Conservation (phyloP, 2,888 invertebrate species). For the Pharmacophagus antenor region DNA sequence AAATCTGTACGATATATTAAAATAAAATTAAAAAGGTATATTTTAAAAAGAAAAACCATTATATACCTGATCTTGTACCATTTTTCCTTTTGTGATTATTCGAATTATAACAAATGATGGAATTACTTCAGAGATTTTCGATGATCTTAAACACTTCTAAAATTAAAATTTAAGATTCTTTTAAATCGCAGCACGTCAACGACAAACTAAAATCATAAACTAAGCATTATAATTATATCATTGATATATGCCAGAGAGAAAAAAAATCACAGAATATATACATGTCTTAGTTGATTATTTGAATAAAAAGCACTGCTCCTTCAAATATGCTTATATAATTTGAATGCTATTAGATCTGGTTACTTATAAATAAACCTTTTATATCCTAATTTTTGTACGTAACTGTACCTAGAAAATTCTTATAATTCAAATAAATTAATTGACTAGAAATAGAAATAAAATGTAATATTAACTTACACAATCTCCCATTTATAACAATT, state of each 20-base stretch:
- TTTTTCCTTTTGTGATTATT: constrained; percentile 7
- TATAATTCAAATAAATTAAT: too few species aligned
- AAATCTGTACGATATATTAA: too few species aligned
- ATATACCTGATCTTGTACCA: constrained; percentile 33
- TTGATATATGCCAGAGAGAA: not conserved
- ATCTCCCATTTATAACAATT: too few species aligned
- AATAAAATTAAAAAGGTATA: too few species aligned
- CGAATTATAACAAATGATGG: not conserved
- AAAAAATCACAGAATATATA: not conserved
- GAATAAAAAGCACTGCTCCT: too few species aligned
- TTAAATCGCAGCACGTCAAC: not conserved
- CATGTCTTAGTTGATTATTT: not conserved
- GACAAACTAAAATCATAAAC: not conserved
- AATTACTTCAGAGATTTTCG: not conserved
- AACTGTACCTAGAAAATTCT: too few species aligned
- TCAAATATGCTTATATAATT: too few species aligned
- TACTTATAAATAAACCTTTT: too few species aligned
- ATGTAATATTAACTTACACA: too few species aligned
- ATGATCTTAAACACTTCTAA: not conserved
- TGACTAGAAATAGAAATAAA: too few species aligned
- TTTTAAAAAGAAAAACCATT: not conserved
- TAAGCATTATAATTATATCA: not conserved
- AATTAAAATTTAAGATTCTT: constrained; percentile 1
- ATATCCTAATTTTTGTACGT: too few species aligned
- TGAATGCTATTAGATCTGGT: too few species aligned